Base-by-base conservation (phyloP, 2,113 vertebrate species). In the Gallinago jamesoni region DNA sequence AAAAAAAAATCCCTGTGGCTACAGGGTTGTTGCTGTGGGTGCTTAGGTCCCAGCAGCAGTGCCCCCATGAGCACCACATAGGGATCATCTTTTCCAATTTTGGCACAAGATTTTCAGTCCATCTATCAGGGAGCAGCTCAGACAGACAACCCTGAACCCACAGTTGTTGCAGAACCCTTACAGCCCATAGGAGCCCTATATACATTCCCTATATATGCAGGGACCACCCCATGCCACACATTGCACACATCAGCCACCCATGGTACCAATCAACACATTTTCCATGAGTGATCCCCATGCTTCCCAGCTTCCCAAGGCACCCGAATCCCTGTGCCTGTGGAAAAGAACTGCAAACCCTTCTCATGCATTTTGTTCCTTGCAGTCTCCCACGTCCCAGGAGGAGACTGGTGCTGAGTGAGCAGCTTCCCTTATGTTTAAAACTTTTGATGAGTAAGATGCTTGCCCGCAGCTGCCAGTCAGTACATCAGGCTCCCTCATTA, bases 381-480 rank as follows among this genome's bases (percentile, higher is more conserved):
- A 75, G 56, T 19, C 31, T 43, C 5, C 4, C 1, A 4, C 11
- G 55, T 45, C 76, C 66, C 84, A 55, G 68, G 82, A 75, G 66
- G 47, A 89, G 25, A 8, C 9, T 5, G 5, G 48, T 57, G 47
- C 86, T 92, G 92, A 88, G 56, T 7, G 90, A 93, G 82, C 53
- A 80, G 24, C 24, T 85, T 62, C 30, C 9, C 60, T 62, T 53
- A 28, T 2, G 11, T 53, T 73, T 18, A 15, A 64, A 67, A 15
- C 66, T 84, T 86, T 33, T 55, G 68, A 60, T 79, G 81, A 94
- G 81, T 14, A 94, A 79, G 78, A 72, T 30, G 45, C 72, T 93
- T 0, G 1, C 45, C 78, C 50, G 69, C 76, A 82, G 82, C 87
- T 94, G 77, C 79, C 89, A 75, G 53, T 93, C 90, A 72, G 80